Percentiles rank a stretch among this genome's conserved stretches.
Conservation (phyloP, 1,140 invertebrate genomes). For the Drosophila oshimai region DNA sequence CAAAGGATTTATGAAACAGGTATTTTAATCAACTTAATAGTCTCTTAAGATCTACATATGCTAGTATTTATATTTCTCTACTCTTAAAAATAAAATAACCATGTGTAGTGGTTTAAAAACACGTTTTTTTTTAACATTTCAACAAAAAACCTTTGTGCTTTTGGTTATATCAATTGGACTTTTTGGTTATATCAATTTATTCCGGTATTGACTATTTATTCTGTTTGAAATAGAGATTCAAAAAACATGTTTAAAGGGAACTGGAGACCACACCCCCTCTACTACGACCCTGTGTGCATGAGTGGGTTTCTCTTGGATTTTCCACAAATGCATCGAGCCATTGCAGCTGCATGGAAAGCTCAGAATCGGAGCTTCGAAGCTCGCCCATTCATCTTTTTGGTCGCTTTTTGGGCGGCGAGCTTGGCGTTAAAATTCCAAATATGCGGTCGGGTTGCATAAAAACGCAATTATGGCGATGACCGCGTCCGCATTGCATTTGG, state of each 20-base stretch:
- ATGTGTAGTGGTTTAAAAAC: too few species aligned
- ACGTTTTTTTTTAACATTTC: too few species aligned
- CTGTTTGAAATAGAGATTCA: too few species aligned
- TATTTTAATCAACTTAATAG: not conserved
- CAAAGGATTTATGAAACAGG: not conserved
- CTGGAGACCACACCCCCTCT: not conserved
- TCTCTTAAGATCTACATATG: not conserved
- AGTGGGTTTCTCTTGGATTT: not conserved
- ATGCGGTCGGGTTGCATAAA: constrained; percentile 43
- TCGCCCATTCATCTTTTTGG: constrained; percentile 33
- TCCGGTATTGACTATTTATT: too few species aligned
- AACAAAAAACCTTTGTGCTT: too few species aligned
- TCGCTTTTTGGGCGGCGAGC: constrained; percentile 10
- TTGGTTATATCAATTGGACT: too few species aligned
- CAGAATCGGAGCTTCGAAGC: constrained; percentile 5
- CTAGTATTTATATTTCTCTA: not conserved
- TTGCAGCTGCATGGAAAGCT: constrained; percentile 31
- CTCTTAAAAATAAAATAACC: too few species aligned
- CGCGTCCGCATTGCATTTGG: constrained; percentile 39
- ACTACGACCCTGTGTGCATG: not conserved
- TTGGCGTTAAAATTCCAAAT: constrained; percentile 51
- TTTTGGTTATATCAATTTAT: too few species aligned
- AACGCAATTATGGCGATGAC: constrained; percentile 19
- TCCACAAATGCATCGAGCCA: not conserved
- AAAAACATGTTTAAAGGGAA: too few species aligned